Base-by-base conservation (phyloP, 2,797 vertebrate species). In the Agapornis canus region DNA sequence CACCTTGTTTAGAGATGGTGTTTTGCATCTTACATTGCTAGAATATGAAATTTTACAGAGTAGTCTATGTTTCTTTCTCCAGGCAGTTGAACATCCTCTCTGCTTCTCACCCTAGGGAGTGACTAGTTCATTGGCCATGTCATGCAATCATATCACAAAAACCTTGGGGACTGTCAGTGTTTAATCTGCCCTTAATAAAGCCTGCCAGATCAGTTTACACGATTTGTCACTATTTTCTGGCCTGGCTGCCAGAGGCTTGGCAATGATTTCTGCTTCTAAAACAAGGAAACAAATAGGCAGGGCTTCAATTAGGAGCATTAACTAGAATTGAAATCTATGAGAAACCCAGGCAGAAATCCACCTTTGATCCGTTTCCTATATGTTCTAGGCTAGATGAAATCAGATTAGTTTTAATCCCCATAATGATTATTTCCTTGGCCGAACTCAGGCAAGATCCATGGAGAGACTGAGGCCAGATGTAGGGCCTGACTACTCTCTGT, bases 131-230 rank as follows among this genome's bases (percentile, higher is more conserved):
- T 23, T 94, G 69, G 79, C 89, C 60, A 60, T 94, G 72, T 95
- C 93, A 89, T 93, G 72, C 91, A 95, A 86, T 91, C 82, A 86
- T 92, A 94, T 90, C 77, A 75, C 89, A 93, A 94, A 96, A 95
- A 81, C 86, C 89, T 90, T 86, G 85, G 89, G 86, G 93, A 93
- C 76, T 92, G 82, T 92, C 90, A 86, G 31, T 84, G 73, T 93
- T 93, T 96, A 96, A 97, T 95, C 79, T 93, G 82, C 76, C 82
- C 65, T 76, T 93, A 95, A 94, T 87, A 84, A 96, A 92, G 61
- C 43, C 84, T 95, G 89, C 76, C 91, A 92, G 92, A 96, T 96
- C 93, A 92, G 35, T 0, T 93, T 93, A 95, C 59, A 12, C 82
- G 81, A 85, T 96, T 96, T 94, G 91, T 95, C 91, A 86, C 87